Percentiles rank a stretch among this genome's conserved stretches.
phyloP scores from a whole-genome alignment of 2,797 vertebrate species.

The Atherinosoma microstoma region DNA sequence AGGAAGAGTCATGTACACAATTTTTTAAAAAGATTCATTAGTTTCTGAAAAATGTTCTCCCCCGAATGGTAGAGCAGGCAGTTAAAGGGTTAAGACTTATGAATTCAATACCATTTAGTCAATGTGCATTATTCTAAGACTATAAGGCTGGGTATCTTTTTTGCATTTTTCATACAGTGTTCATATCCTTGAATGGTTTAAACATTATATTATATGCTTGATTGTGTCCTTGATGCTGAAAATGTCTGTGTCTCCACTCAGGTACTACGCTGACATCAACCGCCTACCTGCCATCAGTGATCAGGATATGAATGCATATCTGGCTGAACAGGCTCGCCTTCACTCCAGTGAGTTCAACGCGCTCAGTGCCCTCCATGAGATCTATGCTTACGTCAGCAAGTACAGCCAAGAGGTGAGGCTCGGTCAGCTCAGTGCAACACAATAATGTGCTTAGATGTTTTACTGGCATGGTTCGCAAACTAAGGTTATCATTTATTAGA shows the following conservation, averaged over 20 bases:
- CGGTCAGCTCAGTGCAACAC: constrained; percentile 3
- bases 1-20: no score
- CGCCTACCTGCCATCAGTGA: constrained; percentile 96
- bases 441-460: not conserved
- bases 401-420: constrained; percentile 92
- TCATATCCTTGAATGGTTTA: constrained; percentile 11
- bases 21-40: no score
- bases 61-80: no score
- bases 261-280: constrained; percentile 95
- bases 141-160: not conserved
- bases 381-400: constrained; percentile 95
- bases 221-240: constrained; percentile 42
- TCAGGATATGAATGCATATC: constrained; percentile 98
- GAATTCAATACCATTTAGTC: no score
- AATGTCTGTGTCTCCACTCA: constrained; percentile 64
- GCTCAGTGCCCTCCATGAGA: constrained; percentile 94
- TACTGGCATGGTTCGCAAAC: not conserved
- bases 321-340: constrained; percentile 94
- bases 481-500: not conserved
- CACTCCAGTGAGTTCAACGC: constrained; percentile 93
- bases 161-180: constrained; percentile 1
- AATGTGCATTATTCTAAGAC: no score
- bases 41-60: no score
- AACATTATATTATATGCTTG: constrained; percentile 32
- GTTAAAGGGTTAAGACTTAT: no score